Evolutionary conservation across 2,888 invertebrate species (phyloP).

Genomic region (Xylota segnis): DNA sequence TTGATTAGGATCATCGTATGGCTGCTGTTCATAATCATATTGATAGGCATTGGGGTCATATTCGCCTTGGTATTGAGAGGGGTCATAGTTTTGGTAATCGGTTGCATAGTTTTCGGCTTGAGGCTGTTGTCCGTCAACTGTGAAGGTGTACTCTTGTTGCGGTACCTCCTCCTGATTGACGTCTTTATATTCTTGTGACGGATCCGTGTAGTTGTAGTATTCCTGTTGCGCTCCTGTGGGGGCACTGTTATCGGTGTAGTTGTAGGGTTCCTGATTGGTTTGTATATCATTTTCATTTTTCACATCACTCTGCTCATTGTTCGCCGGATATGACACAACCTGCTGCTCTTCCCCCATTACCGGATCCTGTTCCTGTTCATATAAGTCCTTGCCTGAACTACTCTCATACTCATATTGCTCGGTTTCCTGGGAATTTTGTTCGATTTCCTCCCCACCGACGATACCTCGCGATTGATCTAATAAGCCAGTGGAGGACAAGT

Average conservation of each 20-base stretch:
- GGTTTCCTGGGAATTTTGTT: slow-evolving; percentile 22
- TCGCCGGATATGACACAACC: slow-evolving; percentile 21
- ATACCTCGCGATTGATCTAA: slow-evolving; percentile 55
- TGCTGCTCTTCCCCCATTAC: slow-evolving; percentile 11
- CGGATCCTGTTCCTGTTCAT: slow-evolving; percentile 35
- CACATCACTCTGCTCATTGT: slow-evolving; percentile 16
- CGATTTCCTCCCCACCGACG: slow-evolving; percentile 30
- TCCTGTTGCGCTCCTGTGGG: slow-evolving; percentile 27
- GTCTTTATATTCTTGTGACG: slow-evolving; percentile 71
- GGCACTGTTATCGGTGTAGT: slow-evolving; percentile 12
- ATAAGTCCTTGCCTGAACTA: slow-evolving; percentile 31
- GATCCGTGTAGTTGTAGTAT: slow-evolving; percentile 44
- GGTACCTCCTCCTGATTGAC: slow-evolving; percentile 20
- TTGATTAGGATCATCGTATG: slow-evolving; percentile 80
- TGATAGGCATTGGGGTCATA: slow-evolving; percentile 82
- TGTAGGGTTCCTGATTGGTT: slow-evolving; percentile 8
- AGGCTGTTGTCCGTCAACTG: slow-evolving; percentile 36
- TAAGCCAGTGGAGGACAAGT: slow-evolving; percentile 20
- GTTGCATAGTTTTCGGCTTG: slow-evolving; percentile 79
- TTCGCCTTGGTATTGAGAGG: slow-evolving; percentile 79
- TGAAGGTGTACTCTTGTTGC: slow-evolving; percentile 35
- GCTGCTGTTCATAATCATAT: slow-evolving; percentile 82
- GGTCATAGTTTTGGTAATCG: slow-evolving; percentile 82
- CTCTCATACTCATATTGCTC: slow-evolving; percentile 37
- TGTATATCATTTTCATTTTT: slow-evolving; percentile 19